Percentiles rank a stretch among this genome's conserved stretches.
phyloP scores from a whole-genome alignment of 64 coral and sea anemone genomes.

The Stichodactyla mertensii region DNA sequence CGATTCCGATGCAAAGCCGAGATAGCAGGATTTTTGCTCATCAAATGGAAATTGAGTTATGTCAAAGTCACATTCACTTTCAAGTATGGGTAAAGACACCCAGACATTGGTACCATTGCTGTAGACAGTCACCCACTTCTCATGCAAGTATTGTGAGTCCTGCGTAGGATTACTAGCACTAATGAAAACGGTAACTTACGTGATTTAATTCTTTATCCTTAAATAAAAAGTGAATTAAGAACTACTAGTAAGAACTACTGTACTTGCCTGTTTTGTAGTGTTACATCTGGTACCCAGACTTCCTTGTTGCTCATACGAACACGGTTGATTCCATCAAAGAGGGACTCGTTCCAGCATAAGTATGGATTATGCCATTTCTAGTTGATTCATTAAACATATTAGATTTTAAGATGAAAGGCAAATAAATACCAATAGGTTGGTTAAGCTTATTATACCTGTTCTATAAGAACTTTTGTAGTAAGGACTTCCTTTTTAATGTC shows the following conservation, averaged over 20 bases:
- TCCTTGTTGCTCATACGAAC: slow-evolving; percentile 42
- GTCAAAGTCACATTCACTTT: slow-evolving; percentile 40
- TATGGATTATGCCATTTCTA: slow-evolving; percentile 30
- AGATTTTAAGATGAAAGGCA: not conserved
- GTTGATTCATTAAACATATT: not conserved
- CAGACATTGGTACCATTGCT: slow-evolving; percentile 45
- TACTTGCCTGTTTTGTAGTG: slow-evolving; percentile 57
- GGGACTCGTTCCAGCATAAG: slow-evolving; percentile 47
- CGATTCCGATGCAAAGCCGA: slow-evolving; percentile 45
- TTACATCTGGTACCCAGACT: slow-evolving; percentile 74
- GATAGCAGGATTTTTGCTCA: slow-evolving; percentile 22
- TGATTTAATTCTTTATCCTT: not conserved
- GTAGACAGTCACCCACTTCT: slow-evolving; percentile 15
- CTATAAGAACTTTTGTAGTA: not conserved
- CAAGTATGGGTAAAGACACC: slow-evolving; percentile 40
- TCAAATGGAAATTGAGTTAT: slow-evolving; percentile 48
- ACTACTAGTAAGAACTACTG: not conserved
- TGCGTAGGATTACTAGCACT: not conserved
- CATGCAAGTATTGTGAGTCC: not conserved
- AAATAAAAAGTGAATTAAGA: not conserved
- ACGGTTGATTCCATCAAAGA: slow-evolving; percentile 35
- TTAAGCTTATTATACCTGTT: not conserved
- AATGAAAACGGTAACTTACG: not conserved
- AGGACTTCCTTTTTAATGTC: not conserved
- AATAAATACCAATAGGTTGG: not conserved